Base-by-base conservation (phyloP, 2,888 invertebrate genomes). In the Myopa testacea region DNA sequence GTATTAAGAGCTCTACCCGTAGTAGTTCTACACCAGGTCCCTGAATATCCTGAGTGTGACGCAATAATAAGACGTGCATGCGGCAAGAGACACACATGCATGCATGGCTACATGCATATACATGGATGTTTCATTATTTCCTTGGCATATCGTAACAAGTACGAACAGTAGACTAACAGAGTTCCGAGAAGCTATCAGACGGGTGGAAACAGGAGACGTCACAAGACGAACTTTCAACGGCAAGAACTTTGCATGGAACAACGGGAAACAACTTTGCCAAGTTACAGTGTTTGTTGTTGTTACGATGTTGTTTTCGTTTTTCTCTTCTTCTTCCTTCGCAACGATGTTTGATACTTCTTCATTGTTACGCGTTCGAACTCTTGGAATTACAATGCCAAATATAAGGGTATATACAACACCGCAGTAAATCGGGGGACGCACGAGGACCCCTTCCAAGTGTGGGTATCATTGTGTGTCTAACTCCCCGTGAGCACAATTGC, bases 71-170 rank as follows among this genome's bases (percentile, higher is more conserved):
- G 1, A 3, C 14, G 3, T 50, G 55, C n/a, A 55, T 55, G 55
- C n/a, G 5, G 55, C 55, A 55, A 16, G 16, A 55, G n/a, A 5
- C 55, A 55, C 16, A n/a, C 55, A 14, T 55, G 4, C 50, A 50
- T 50, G 50, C 14, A 10, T 8, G 8, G 14, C 55, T 55, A 0
- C 16, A 38, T 63, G 4, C 16, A 38, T 63, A 52, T 2, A 50
- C 37, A 52, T 37, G 45, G 50, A 63, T 74, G 52, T 65, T 50
- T 74, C 74, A 34, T 74, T 63, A 74, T 52, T 65, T 37, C 65
- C 50, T 52, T 50, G 65, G 52, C 65, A 52, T 65, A 52, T 74
- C 74, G 16, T n/a, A n/a, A 55, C 55, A n/a, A 55, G 55, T 55
- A 55, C 55, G 16, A 14, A 50, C 50, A 14, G 14, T 50, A 50